These are phyloP conservation scores for Ranitomeya imitator DNA, from an alignment of 2,113 vertebrate species.

Conservation along the genomic window DNA sequence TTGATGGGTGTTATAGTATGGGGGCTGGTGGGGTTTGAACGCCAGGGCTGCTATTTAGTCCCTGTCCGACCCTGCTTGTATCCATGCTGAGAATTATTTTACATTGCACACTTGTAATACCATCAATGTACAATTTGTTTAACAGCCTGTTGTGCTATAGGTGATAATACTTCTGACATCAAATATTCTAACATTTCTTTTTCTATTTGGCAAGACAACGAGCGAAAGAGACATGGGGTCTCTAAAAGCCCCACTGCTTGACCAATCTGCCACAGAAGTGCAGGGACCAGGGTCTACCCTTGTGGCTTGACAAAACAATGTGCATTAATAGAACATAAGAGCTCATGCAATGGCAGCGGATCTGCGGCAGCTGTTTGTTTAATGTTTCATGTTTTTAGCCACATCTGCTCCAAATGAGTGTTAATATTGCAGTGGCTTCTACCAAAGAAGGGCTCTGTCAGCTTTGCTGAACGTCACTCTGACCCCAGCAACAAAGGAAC, in stretches of 20 bases:
- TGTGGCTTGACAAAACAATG: conserved; percentile 62
- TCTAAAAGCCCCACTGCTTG: conserved; percentile 31
- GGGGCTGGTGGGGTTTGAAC: no score
- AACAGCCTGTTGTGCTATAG: conserved; percentile 2
- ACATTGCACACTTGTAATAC: background rate
- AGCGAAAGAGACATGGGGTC: background rate
- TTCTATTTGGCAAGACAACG: background rate
- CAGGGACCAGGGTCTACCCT: conserved; percentile 65
- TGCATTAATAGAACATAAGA: conserved; percentile 79
- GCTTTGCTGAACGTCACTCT: conserved; percentile 87
- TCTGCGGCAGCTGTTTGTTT: conserved; percentile 98
- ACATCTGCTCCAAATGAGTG: conserved; percentile 98
- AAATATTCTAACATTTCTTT: background rate
- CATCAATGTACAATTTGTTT: background rate
- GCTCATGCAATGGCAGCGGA: conserved; percentile 83
- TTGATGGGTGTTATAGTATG: no score
- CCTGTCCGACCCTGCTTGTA: background rate
- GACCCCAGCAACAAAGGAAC: conserved; percentile 77
- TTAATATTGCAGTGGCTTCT: conserved; percentile 94
- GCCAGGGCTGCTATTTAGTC: no score
- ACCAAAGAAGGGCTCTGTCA: conserved; percentile 89
- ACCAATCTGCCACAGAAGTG: conserved; percentile 64
- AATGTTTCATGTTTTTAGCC: conserved; percentile 98
- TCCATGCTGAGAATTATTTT: background rate
- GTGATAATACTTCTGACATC: conserved; percentile 15